Evolutionary conservation across 1,140 invertebrate species (phyloP), one percentile per base, ranked within the genome.

Genomic region (Bacillus rossius): DNA sequence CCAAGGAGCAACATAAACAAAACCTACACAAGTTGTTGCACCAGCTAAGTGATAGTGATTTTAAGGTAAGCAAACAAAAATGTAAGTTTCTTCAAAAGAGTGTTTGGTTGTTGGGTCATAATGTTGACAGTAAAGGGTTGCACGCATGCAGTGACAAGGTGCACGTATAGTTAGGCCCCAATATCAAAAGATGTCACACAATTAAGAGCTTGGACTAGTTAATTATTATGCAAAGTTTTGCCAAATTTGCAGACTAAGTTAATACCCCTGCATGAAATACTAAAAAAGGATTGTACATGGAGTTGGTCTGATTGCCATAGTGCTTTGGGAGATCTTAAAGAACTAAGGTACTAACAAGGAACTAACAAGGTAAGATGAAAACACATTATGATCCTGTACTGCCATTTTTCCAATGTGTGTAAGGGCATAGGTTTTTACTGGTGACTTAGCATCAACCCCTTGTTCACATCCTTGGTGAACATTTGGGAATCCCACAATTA

Each of bases 331-430:
- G 61, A 65, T n/a, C n/a, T 69, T n/a, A 71, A 70, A 57, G 4
- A 25, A n/a, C n/a, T 45, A 25, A 25, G 74, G 17, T 20, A 55
- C n/a, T 67, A n/a, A n/a, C 64, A 7, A 64, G 64, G 13, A 75
- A n/a, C n/a, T n/a, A n/a, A n/a, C n/a, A n/a, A n/a, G n/a, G n/a
- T n/a, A n/a, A n/a, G n/a, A n/a, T n/a, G n/a, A n/a, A n/a, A n/a
- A n/a, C n/a, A n/a, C n/a, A 74, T 53, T 76, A 67, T 56, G 64
- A 76, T 43, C 68, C 69, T n/a, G 60, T 71, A 66, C 69, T 73
- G 68, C 76, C 77, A 45, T 5, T 73, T 59, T 66, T 74, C 38
- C 54, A 74, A 23, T 75, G 67, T 55, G 42, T 74, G 14, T 73
- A 61, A 52, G 71, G 71, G 17, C 49, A 69, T 1, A 45, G 61